A percentile compares a stretch with the other conserved stretches of the same genome.
These are phyloP conservation scores for Picus viridis DNA, from an alignment of 2,797 vertebrate species.

Conservation along the genomic window DNA sequence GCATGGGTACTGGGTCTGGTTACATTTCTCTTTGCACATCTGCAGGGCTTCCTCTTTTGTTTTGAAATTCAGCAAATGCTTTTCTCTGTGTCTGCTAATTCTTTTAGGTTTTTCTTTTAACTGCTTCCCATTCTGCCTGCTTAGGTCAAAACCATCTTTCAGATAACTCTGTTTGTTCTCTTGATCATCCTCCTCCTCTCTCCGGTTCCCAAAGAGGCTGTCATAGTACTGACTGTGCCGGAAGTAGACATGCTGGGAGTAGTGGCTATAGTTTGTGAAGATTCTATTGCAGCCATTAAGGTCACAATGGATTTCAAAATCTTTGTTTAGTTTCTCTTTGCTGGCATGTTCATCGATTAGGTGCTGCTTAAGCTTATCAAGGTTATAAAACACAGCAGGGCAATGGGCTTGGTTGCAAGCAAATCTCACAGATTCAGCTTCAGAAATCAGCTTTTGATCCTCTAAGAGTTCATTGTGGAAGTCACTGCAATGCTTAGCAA, in stretches of 20 bases:
- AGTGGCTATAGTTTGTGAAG: constrained; percentile 86
- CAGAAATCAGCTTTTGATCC: constrained; percentile 78
- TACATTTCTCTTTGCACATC: constrained; percentile 92
- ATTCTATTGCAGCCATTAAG: constrained; percentile 89
- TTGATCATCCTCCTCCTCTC: constrained; percentile 84
- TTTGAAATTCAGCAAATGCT: constrained; percentile 83
- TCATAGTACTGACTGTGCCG: constrained; percentile 88
- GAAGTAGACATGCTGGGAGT: constrained; percentile 89
- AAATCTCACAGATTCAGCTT: constrained; percentile 80
- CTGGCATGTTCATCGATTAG: constrained; percentile 81
- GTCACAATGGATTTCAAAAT: constrained; percentile 86
- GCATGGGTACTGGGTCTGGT: constrained; percentile 89
- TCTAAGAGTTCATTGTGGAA: constrained; percentile 79
- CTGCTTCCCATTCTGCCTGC: constrained; percentile 69
- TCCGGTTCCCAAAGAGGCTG: constrained; percentile 87
- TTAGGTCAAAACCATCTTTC: constrained; percentile 32
- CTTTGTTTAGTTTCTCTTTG: constrained; percentile 79
- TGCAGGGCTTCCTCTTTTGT: constrained; percentile 93
- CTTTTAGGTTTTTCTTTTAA: constrained; percentile 71
- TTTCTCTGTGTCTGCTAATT: constrained; percentile 82
- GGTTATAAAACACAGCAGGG: constrained; percentile 88
- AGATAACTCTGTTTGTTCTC: constrained; percentile 70
- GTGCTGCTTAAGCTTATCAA: constrained; percentile 90
- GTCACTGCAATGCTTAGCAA: constrained; percentile 83
- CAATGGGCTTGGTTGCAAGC: constrained; percentile 91